Evolutionary conservation across 2,113 vertebrate genomes (phyloP), one percentile per base, ranked within the genome.

Genomic region (Tetrao urogallus): DNA sequence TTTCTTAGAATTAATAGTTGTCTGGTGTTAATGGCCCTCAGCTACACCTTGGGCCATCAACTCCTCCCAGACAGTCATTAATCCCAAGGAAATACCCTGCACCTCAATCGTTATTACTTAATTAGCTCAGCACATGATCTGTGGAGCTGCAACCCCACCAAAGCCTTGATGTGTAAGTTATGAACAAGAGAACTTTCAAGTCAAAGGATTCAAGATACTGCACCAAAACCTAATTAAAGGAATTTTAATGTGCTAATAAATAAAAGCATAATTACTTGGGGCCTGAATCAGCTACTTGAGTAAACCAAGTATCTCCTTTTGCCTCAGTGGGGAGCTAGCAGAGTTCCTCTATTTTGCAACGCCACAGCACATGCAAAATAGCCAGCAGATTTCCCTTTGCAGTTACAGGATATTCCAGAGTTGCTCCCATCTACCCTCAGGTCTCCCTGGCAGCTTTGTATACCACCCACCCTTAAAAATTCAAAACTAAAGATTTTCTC

Each of bases 1-100:
- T 96, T 97, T 88, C 82, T 92, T 81, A 88, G 86, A 92, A 93
- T 97, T 97, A 97, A 96, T 96, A 94, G 92, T 57, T 81, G 94
- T 93, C 87, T 97, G 94, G 91, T 83, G 94, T 93, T 98, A 98
- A 97, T 94, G 94, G 93, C 74, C 93, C 96, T 96, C 95, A 74
- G 96, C 96, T 97, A 97, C 93, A 97, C 79, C 89, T 96, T 94
- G 93, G 91, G 86, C 95, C 97, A 97, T 98, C 97, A 97, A 93
- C 93, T 97, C 97, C 97, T 88, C 97, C 97, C 96, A 97, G 94
- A 83, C 87, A 97, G 96, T 97, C 96, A 97, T 97, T 98, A 98
- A 97, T 96, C 89, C 96, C 92, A 90, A 96, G 89, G 92, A 97
- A 97, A 97, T 91, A 91, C 92, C 80, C 81, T 86, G 82, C 45